Conservation (phyloP, 2,797 vertebrate genomes). For the Odontamblyopus lacepedii region DNA sequence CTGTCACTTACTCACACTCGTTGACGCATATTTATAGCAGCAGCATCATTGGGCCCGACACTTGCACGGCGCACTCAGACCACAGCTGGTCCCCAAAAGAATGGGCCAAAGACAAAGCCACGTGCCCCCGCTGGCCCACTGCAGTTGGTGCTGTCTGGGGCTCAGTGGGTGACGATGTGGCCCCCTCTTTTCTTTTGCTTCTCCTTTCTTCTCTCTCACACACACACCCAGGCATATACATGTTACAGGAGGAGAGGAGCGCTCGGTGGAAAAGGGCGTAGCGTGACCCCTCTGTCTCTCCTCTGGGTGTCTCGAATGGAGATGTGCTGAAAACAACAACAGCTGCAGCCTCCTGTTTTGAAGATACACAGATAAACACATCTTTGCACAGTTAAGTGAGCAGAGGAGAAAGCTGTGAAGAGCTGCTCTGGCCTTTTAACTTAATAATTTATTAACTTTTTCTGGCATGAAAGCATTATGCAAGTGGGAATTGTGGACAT, state of each 20-base stretch:
- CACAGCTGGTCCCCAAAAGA: slow-evolving; percentile 85
- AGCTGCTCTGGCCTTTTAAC: neutral
- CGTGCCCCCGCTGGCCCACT: slow-evolving; percentile 75
- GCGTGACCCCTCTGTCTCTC: slow-evolving; percentile 59
- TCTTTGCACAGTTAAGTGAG: slow-evolving; percentile 31
- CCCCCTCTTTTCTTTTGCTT: slow-evolving; percentile 19
- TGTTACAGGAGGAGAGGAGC: slow-evolving; percentile 38
- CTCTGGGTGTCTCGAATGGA: slow-evolving; percentile 58
- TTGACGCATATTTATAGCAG: slow-evolving; percentile 83
- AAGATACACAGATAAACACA: slow-evolving; percentile 52
- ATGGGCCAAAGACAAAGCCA: slow-evolving; percentile 81
- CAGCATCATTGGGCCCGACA: slow-evolving; percentile 74
- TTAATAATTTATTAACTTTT: neutral
- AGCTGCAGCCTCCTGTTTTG: slow-evolving; percentile 69
- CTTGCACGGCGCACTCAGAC: slow-evolving; percentile 70
- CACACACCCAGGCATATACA: slow-evolving; percentile 28
- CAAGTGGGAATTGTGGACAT: neutral
- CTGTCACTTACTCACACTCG: slow-evolving; percentile 80
- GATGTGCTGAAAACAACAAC: slow-evolving; percentile 63
- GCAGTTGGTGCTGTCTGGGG: slow-evolving; percentile 75
- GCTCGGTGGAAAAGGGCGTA: slow-evolving; percentile 33
- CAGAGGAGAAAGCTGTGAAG: neutral
- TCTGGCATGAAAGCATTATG: slow-evolving; percentile 17
- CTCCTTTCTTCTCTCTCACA: slow-evolving; percentile 15
- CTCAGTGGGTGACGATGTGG: slow-evolving; percentile 64